phyloP scores from a whole-genome alignment of 1,140 invertebrate species.

The Colletes gigas region DNA sequence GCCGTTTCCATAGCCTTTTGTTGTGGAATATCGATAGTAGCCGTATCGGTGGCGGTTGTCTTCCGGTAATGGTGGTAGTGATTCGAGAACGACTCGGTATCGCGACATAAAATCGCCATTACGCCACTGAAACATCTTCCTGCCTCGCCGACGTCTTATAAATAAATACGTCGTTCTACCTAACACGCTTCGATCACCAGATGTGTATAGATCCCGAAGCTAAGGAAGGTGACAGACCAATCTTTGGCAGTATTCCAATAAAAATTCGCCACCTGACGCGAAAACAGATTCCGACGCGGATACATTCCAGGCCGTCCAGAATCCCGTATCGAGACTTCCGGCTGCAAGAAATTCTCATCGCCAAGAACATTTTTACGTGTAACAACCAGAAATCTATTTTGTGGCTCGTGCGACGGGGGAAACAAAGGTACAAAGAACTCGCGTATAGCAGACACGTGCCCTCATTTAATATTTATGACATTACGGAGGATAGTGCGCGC shows the following conservation, averaged over 20 bases:
- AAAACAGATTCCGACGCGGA: slow-evolving; percentile 30
- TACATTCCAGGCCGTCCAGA: neutral
- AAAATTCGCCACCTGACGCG: slow-evolving; percentile 45
- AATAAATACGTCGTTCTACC: slow-evolving; percentile 70
- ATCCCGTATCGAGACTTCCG: neutral
- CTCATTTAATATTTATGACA: slow-evolving; percentile 48
- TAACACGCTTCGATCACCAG: slow-evolving; percentile 54
- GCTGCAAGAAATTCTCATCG: neutral
- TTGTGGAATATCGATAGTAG: neutral
- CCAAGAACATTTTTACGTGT: too few relatives aligned
- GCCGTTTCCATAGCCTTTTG: too few relatives aligned
- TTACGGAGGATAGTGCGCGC: slow-evolving; percentile 38
- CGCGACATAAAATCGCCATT: slow-evolving; percentile 78
- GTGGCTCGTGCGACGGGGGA: too few relatives aligned
- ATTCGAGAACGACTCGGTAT: slow-evolving; percentile 51
- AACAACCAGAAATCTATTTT: too few relatives aligned
- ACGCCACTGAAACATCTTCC: slow-evolving; percentile 58
- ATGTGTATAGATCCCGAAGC: slow-evolving; percentile 22
- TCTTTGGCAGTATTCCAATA: slow-evolving; percentile 52
- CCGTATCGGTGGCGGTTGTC: neutral
- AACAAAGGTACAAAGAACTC: too few relatives aligned
- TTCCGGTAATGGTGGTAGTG: slow-evolving; percentile 1
- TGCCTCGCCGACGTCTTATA: slow-evolving; percentile 56
- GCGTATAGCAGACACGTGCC: neutral
- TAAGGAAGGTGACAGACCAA: slow-evolving; percentile 37